These are phyloP conservation scores for Oryzias dopingdopingensis DNA, from an alignment of 2,797 vertebrate species.

Conservation along the genomic window DNA sequence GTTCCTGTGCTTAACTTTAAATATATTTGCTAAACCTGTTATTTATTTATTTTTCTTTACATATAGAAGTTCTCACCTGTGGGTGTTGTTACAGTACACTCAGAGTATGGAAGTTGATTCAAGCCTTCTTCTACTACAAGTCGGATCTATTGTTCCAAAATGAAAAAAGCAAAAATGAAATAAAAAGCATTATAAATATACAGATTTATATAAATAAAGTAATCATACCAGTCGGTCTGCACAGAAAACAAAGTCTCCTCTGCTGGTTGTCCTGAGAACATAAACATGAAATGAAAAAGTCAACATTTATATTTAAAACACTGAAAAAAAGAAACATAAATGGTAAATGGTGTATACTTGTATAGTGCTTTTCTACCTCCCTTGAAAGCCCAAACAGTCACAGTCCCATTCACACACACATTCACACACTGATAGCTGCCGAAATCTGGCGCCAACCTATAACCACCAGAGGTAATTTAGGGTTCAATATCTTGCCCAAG, in stretches of 20 bases:
- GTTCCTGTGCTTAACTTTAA: too few relatives aligned
- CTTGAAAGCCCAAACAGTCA: too few relatives aligned
- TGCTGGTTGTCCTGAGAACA: conserved; percentile 85
- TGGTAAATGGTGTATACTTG: too few relatives aligned
- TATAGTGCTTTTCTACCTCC: too few relatives aligned
- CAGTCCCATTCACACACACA: too few relatives aligned
- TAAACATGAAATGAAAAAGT: conserved; percentile 7
- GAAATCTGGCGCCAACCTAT: too few relatives aligned
- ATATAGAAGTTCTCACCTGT: conserved; percentile 78
- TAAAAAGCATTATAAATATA: not conserved
- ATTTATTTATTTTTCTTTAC: not conserved
- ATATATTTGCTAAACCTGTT: not conserved
- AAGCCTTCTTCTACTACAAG: conserved; percentile 94
- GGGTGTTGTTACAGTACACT: conserved; percentile 92
- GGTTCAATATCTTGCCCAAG: too few relatives aligned
- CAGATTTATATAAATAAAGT: not conserved
- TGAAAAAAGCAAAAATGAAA: not conserved
- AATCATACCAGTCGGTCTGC: conserved; percentile 91
- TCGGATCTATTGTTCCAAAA: conserved; percentile 81
- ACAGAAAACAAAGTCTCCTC: conserved; percentile 97
- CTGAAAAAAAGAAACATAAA: too few relatives aligned
- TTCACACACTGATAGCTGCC: too few relatives aligned
- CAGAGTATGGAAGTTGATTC: conserved; percentile 92
- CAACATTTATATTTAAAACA: too few relatives aligned
- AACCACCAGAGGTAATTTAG: too few relatives aligned